Base-by-base conservation (phyloP, 92 coral and sea anemone genomes). In the Phenganax marumi region DNA sequence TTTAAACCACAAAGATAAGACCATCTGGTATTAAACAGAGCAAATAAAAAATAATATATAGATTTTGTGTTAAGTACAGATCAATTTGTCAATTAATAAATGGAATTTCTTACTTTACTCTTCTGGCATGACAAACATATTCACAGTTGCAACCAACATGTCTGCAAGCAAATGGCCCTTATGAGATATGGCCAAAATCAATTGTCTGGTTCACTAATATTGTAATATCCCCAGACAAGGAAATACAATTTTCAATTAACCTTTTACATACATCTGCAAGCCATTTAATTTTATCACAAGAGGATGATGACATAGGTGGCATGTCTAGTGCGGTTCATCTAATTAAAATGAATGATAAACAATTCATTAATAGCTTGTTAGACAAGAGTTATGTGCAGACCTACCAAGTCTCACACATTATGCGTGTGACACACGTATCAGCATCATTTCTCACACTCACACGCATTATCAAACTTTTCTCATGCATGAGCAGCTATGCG, bases 221-320 rank as follows among this genome's bases (percentile, higher is more conserved):
- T 66, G 73, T 10, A 39, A 66, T 66, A 39, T 66, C 43, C 21
- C 23, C 25, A 63, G 72, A 14, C 26, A 17, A 7, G 46, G 70
- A 3, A 13, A 72, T 56, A 68, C 50, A 85, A 22, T 80, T 77
- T 73, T 86, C 61, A 12, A 82, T 76, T 56, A 75, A 66, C 52
- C 81, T 73, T 70, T 75, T 72, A 77, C 91, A 85, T 10, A 75
- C 8, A 21, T 85, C 91, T 33, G 56, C 68, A 6, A 89, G 85
- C 89, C 91, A 89, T 61, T 81, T 85, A 10, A 66, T 80, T 77
- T 73, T 81, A 7, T 75, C 81, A 0, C 46, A n/a, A 18, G 75
- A 56, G 18, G 87, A 69, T 7, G 72, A 61, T 25, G 86, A 48
- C 14, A 62, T 39, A 75, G 77, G 80, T 54, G 91, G 91, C 77